Evolutionary conservation across 2,888 invertebrate species (phyloP).

Genomic region (Flexamia atlantica): DNA sequence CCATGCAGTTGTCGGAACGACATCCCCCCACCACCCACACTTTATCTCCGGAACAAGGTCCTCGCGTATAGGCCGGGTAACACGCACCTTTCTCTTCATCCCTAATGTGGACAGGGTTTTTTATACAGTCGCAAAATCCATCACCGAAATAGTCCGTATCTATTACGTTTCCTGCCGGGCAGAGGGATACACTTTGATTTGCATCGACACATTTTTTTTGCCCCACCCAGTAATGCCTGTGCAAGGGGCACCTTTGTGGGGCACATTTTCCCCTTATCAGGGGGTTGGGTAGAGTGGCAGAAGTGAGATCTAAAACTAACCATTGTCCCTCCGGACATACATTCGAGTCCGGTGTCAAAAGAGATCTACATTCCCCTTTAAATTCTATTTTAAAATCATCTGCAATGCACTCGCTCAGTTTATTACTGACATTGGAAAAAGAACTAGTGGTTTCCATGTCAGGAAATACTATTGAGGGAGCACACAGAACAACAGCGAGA

Average conservation of each 20-base stretch:
- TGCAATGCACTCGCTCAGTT: conserved; percentile 22
- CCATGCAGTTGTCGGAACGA: conserved; percentile 24
- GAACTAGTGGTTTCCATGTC: background rate
- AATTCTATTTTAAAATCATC: conserved; percentile 49
- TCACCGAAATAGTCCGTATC: conserved; percentile 64
- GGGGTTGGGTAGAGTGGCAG: conserved; percentile 24
- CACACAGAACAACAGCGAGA: background rate
- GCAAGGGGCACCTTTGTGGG: conserved; percentile 59
- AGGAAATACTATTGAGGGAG: conserved; percentile 40
- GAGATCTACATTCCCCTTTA: conserved; percentile 61
- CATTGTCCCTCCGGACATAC: conserved; percentile 63
- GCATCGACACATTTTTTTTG: conserved; percentile 59
- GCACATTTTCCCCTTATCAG: conserved; percentile 62
- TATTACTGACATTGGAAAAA: background rate
- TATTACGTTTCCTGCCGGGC: conserved; percentile 62
- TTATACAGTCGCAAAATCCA: conserved; percentile 66
- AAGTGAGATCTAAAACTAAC: conserved; percentile 64
- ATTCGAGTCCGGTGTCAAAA: conserved; percentile 57
- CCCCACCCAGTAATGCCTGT: conserved; percentile 63
- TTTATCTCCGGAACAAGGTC: conserved; percentile 63
- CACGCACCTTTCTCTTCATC: conserved; percentile 56
- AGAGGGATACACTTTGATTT: conserved; percentile 57
- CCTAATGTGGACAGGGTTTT: conserved; percentile 56
- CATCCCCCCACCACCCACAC: conserved; percentile 44
- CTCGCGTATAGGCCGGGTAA: conserved; percentile 63